phyloP scores from a whole-genome alignment of 2,797 vertebrate species.

The Gambusia yucatana region DNA sequence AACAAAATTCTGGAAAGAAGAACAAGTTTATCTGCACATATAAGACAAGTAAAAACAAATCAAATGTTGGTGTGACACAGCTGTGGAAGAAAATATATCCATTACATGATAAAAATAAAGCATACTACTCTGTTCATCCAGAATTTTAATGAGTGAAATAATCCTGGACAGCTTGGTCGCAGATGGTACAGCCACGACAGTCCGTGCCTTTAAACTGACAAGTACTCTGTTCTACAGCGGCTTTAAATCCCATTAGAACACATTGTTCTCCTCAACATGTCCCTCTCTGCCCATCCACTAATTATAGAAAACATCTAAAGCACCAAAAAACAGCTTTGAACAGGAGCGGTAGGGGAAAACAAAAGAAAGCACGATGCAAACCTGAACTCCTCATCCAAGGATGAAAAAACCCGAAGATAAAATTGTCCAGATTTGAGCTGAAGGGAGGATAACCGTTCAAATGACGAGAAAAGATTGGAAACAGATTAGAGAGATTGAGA shows the following conservation, averaged over 20 bases:
- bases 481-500: slow-evolving; percentile 17
- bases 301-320: slow-evolving; percentile 12
- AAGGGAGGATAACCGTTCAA: slow-evolving; percentile 13
- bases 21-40: not conserved
- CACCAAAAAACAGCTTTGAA: not conserved
- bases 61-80: slow-evolving; percentile 5
- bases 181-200: slow-evolving; percentile 14
- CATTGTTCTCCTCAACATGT: slow-evolving; percentile 10
- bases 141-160: slow-evolving; percentile 34
- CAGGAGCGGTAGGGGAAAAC: not conserved
- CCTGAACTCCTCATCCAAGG: slow-evolving; percentile 3
- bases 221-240: slow-evolving; percentile 11
- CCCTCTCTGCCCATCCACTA: slow-evolving; percentile 3
- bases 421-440: slow-evolving; percentile 10
- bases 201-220: slow-evolving; percentile 21
- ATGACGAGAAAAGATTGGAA: slow-evolving; percentile 8
- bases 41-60: not conserved
- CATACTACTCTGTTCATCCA: slow-evolving; percentile 5
- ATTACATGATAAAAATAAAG: not conserved
- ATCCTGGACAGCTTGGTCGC: slow-evolving; percentile 19
- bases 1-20: slow-evolving; percentile 21
- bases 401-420: not conserved
- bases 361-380: not conserved
- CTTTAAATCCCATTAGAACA: slow-evolving; percentile 34
- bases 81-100: not conserved